These are phyloP conservation scores for Elegia similella DNA, from an alignment of 2,888 invertebrate species.

Conservation along the genomic window DNA sequence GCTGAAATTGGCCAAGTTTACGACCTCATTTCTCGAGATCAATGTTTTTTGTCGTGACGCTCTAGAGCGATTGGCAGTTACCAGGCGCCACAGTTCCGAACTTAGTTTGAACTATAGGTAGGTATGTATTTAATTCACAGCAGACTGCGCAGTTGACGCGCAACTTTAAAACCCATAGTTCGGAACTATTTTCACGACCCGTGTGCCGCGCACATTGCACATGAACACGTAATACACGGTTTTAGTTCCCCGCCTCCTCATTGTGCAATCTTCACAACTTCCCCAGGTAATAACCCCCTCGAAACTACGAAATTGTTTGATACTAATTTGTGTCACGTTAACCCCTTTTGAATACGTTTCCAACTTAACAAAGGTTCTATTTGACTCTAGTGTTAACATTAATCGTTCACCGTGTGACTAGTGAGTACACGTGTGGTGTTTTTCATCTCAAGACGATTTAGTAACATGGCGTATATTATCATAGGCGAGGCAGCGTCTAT, in stretches of 20 bases:
- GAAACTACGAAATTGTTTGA: constrained; percentile 43
- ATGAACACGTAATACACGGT: constrained; percentile 49
- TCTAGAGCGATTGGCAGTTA: constrained; percentile 27
- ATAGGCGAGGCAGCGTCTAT: constrained; percentile 15
- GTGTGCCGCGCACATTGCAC: constrained; percentile 34
- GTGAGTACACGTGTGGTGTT: constrained; percentile 45
- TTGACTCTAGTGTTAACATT: constrained; percentile 43
- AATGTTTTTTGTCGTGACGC: background rate
- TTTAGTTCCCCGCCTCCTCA: constrained; percentile 41
- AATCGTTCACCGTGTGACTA: constrained; percentile 57
- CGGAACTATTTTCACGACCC: constrained; percentile 46
- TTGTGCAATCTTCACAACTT: constrained; percentile 54
- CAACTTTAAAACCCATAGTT: constrained; percentile 32
- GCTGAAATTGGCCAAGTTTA: background rate
- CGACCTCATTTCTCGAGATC: constrained; percentile 1
- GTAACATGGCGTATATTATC: constrained; percentile 9
- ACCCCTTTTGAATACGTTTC: constrained; percentile 39
- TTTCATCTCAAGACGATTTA: constrained; percentile 26
- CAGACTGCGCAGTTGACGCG: constrained; percentile 53
- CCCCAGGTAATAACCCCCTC: constrained; percentile 47
- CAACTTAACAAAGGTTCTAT: constrained; percentile 41
- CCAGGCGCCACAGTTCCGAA: constrained; percentile 42
- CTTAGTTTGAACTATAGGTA: constrained; percentile 68
- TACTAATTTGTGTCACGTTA: constrained; percentile 48
- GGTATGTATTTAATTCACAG: no score